phyloP scores from a whole-genome alignment of 2,888 invertebrate genomes.

The Xanthorhoe designata region DNA sequence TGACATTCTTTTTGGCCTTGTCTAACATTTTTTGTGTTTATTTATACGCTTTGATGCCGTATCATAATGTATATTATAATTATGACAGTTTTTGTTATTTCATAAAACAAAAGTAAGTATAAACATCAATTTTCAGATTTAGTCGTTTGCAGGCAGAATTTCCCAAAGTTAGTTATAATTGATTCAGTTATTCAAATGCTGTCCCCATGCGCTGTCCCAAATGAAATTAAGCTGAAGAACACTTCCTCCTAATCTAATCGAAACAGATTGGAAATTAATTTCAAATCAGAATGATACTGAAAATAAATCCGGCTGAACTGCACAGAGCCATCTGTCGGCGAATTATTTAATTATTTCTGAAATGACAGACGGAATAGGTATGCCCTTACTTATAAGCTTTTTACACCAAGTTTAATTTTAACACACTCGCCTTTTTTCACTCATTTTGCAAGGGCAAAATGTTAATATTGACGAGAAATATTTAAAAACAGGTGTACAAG shows the following conservation, averaged over 20 bases:
- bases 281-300: constrained; percentile 19
- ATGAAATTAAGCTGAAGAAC: not conserved
- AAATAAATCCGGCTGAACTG: constrained; percentile 15
- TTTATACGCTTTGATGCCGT: no score
- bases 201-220: not conserved
- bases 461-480: no score
- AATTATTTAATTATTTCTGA: constrained; percentile 33
- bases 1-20: no score
- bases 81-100: no score
- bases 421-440: no score
- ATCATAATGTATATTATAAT: no score
- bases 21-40: no score
- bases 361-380: constrained; percentile 4
- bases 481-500: no score
- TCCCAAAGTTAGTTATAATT: not conserved
- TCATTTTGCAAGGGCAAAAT: no score
- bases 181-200: constrained; percentile 3
- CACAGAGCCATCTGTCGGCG: constrained; percentile 26
- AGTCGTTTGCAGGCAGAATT: not conserved
- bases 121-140: no score
- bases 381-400: not conserved
- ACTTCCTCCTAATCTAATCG: not conserved
- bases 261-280: constrained; percentile 20
- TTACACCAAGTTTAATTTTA: no score
- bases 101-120: no score